These are phyloP conservation scores for Drosophila subsilvestris DNA, from an alignment of 2,888 invertebrate genomes.

Conservation along the genomic window DNA sequence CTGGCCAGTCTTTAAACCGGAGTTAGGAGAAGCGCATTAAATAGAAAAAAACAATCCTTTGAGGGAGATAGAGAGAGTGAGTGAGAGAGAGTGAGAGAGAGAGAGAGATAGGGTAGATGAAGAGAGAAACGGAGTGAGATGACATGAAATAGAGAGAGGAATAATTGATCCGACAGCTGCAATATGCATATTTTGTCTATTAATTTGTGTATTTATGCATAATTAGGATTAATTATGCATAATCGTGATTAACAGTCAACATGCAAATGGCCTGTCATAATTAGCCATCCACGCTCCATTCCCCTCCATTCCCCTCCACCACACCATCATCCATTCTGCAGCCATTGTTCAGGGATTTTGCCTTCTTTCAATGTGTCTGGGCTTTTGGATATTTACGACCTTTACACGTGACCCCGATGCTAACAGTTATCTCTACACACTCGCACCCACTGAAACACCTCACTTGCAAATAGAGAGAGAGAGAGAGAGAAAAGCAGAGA, in stretches of 20 bases:
- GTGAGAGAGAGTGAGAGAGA: not conserved
- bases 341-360: constrained; percentile 3
- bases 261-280: constrained; percentile 69
- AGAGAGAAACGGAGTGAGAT: not conserved
- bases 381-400: constrained; percentile 39
- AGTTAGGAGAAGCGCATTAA: too few relatives aligned
- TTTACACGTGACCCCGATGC: constrained; percentile 45
- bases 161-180: constrained; percentile 68
- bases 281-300: constrained; percentile 14
- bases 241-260: constrained; percentile 77
- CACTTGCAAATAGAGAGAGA: not conserved
- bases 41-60: too few relatives aligned
- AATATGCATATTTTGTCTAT: constrained; percentile 77
- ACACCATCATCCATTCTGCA: not conserved
- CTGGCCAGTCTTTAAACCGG: constrained; percentile 5
- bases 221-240: constrained; percentile 78
- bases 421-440: constrained; percentile 25
- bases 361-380: constrained; percentile 23
- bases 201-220: constrained; percentile 77
- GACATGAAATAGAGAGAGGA: not conserved
- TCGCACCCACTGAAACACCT: not conserved
- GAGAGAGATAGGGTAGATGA: not conserved
- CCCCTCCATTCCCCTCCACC: not conserved
- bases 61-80: not conserved
- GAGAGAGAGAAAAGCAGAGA: not conserved